phyloP scores from a whole-genome alignment of 2,113 vertebrate genomes.

The Enhydra lutris region DNA sequence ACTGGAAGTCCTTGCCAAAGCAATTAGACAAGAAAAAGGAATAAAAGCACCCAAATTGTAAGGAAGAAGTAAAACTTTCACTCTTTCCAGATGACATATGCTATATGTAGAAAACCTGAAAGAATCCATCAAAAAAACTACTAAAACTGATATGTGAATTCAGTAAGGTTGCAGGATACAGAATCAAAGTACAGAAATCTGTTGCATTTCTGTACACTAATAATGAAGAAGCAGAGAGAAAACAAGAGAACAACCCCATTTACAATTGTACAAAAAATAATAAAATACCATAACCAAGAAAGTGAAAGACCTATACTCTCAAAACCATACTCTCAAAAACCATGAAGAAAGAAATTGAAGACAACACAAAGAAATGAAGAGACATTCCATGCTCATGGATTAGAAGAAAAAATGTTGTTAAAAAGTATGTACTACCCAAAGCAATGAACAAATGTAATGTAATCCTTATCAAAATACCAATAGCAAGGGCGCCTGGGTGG shows the following conservation, averaged over 20 bases:
- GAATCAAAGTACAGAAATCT: not conserved
- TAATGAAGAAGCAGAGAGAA: not conserved
- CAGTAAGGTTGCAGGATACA: not conserved
- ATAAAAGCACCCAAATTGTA: not conserved
- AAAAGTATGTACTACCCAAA: not conserved
- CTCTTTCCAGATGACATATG: not conserved
- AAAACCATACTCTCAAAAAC: not conserved
- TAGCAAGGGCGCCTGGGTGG: not conserved
- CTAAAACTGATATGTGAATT: not conserved
- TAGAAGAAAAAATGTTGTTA: not conserved
- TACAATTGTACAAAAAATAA: not conserved
- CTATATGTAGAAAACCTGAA: not conserved
- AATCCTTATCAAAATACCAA: not conserved
- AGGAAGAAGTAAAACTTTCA: not conserved
- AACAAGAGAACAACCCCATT: not conserved
- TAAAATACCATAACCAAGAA: not conserved
- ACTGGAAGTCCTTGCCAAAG: not conserved
- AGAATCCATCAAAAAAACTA: not conserved
- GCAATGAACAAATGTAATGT: not conserved
- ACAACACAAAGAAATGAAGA: not conserved
- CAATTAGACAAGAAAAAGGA: not conserved
- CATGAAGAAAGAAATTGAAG: not conserved
- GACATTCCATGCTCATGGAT: not conserved
- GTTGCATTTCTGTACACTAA: not conserved
- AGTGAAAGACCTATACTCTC: not conserved